Evolutionary conservation across 2,113 vertebrate genomes (phyloP), one percentile per base, ranked within the genome.

Genomic region (Campylorhamphus procurvoides): DNA sequence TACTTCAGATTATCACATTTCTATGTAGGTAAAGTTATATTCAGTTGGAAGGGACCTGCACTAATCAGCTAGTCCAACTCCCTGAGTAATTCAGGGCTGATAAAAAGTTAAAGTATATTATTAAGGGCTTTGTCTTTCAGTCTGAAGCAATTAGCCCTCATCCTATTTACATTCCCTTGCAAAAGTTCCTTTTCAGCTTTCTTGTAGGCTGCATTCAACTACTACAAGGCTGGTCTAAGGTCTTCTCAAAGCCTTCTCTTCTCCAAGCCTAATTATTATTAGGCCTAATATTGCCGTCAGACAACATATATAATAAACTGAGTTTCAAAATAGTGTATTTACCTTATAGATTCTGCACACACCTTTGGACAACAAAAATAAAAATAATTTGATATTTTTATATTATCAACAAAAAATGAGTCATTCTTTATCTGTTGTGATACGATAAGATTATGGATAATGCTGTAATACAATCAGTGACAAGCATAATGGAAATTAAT

Each of bases 291-390:
- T 16, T 79, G 14, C 37, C 9, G 47, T 74, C 23, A 60, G 37
- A 29, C 6, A 42, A 16, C 3, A 27, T 1, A 1, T 44, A 9
- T 22, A 44, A 68, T 15, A 74, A 12, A 3, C 7, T 58, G 24
- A 62, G 8, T 33, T 69, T 42, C 23, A 78, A 47, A 73, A 69
- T 19, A 73, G 4, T 1, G 1, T 56, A 62, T 69, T 80, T 93
- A 2, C 66, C 3, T 29, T 55, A 25, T 2, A 67, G 28, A 46
- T 67, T 24, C n/a, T 31, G 19, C 15, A 8, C 6, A 46, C 4
- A 28, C 15, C 1, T 63, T 75, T 35, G 16, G 12, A 73, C 20
- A 88, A 68, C 1, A 85, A 33, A 63, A 68, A 1, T 18, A 5
- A 58, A 73, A 87, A 44, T 1, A 5, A 27, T 73, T 22, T 78